Evolutionary conservation across 1,140 invertebrate species (phyloP), one percentile per base, ranked within the genome.

Genomic region (Lucilia cuprina): DNA sequence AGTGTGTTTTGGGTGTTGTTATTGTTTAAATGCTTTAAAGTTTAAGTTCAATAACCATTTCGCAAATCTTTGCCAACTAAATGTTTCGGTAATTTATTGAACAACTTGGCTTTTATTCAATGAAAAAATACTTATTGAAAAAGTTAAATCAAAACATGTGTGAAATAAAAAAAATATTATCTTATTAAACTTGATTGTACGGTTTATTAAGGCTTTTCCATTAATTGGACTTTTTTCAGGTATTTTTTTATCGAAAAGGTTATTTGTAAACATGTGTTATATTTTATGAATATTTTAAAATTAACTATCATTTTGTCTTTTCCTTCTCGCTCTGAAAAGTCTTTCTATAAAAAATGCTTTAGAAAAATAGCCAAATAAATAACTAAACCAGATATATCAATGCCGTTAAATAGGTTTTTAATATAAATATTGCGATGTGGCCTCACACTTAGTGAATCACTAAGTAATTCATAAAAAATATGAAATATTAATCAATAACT

Each of bases 41-140:
- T 80, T 80, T 50, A 80, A 80, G 77, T 80, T 80, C 77, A 80
- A 80, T 80, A 80, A 80, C 77, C 77, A 80, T 80, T 80, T 19
- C 9, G n/a, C 77, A 25, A 49, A 80, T 47, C 75, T 19, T n/a
- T 50, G n/a, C 47, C n/a, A 80, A 3, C 47, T 49, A 80, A 80
- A 80, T 25, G 75, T 80, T 80, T 80, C 25, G n/a, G 41, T 80
- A 49, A 80, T 49, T 80, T 80, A 80, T 80, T 80, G 47, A 80
- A 80, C 41, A 80, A 80, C 77, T 80, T 80, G 77, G 77, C 77
- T 80, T 13, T 80, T 21, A 13, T 21, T 80, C 75, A 78, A 78
- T 78, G n/a, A n/a, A 30, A 30, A 30, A 30, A 30, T n/a, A n/a
- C 25, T 30, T 30, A 2, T 30, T 30, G 1, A 30, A 30, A 30